phyloP scores from a whole-genome alignment of 2,888 invertebrate species.

The Spodoptera exigua region DNA sequence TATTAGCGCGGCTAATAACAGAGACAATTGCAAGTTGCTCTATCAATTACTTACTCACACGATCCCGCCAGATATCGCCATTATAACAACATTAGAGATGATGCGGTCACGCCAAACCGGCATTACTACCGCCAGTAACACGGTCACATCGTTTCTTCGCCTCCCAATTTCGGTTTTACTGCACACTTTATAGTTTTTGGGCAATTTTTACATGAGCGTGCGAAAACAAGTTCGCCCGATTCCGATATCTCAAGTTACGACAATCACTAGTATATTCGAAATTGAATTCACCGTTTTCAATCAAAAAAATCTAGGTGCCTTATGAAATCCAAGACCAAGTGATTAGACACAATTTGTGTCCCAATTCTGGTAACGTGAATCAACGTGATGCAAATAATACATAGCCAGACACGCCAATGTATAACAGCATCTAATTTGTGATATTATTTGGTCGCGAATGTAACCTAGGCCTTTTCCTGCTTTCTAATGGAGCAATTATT shows the following conservation, averaged over 20 bases:
- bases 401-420: constrained; percentile 52
- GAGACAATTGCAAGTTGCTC: constrained; percentile 77
- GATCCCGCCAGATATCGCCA: constrained; percentile 78
- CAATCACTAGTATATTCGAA: constrained; percentile 65
- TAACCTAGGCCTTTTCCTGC: constrained; percentile 34
- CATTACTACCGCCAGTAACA: constrained; percentile 85
- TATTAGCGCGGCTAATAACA: constrained; percentile 77
- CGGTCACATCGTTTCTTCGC: constrained; percentile 85
- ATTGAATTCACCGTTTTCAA: constrained; percentile 76
- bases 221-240: constrained; percentile 72
- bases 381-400: constrained; percentile 59
- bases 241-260: constrained; percentile 67
- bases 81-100: constrained; percentile 87
- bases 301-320: constrained; percentile 66
- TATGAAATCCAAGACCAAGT: constrained; percentile 64
- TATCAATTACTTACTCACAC: constrained; percentile 86
- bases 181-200: constrained; percentile 72
- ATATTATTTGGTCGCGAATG: constrained; percentile 47
- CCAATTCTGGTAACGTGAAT: constrained; percentile 61
- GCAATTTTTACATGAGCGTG: constrained; percentile 75
- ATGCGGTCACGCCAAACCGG: constrained; percentile 82
- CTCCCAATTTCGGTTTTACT: constrained; percentile 83
- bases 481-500: constrained; percentile 54
- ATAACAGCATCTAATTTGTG: constrained; percentile 56
- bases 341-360: constrained; percentile 64